A percentile compares a stretch with the other conserved stretches of the same genome.
These are phyloP conservation scores for Grallaria varia DNA, from an alignment of 2,113 vertebrate genomes.

Conservation along the genomic window DNA sequence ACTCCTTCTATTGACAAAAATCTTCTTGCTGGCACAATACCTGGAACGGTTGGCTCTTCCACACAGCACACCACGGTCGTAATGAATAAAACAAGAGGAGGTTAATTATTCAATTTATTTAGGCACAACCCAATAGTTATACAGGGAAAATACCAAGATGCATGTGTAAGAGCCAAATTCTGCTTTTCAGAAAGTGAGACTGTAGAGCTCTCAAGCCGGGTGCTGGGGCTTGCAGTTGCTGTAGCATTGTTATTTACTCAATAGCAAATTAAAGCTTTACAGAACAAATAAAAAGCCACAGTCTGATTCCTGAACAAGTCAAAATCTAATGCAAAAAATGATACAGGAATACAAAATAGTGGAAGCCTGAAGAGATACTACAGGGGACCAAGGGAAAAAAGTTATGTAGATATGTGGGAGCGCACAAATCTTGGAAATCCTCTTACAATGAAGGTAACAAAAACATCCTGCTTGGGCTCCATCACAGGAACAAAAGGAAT, in stretches of 20 bases:
- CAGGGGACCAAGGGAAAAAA: background rate
- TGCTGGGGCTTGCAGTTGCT: background rate
- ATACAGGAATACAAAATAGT: background rate
- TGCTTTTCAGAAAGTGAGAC: background rate
- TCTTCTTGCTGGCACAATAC: background rate
- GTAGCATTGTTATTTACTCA: constrained; percentile 20
- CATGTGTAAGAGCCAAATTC: background rate
- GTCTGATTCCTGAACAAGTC: background rate
- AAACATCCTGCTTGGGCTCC: background rate
- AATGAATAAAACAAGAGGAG: constrained; percentile 43
- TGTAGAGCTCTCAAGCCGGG: background rate
- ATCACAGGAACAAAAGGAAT: background rate
- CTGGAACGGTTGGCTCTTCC: background rate
- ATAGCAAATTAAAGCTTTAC: constrained; percentile 44
- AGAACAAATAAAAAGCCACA: constrained; percentile 16
- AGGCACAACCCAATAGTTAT: constrained; percentile 4
- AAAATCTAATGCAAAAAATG: constrained; percentile 1
- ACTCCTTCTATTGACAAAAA: background rate
- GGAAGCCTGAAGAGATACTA: background rate
- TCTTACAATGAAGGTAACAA: background rate
- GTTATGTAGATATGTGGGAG: background rate
- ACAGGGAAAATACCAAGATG: constrained; percentile 39
- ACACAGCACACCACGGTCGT: background rate
- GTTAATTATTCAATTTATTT: constrained; percentile 46
- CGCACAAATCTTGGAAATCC: background rate